Conservation (phyloP, 2,888 invertebrate species). For the Herminia tarsipennalis region DNA sequence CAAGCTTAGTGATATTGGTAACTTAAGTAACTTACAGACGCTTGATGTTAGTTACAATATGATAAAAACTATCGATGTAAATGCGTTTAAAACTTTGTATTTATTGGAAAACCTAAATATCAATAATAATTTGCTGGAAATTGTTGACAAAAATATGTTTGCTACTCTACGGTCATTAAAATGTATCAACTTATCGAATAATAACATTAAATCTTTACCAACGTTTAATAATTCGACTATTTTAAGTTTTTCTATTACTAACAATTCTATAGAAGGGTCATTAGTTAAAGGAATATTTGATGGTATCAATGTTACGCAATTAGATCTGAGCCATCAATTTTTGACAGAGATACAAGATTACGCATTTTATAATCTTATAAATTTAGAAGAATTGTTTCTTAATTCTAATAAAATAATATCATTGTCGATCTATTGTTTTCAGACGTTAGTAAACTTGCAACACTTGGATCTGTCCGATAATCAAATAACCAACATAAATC, state of each 20-base stretch:
- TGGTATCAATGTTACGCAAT: conserved; percentile 50
- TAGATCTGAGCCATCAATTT: conserved; percentile 60
- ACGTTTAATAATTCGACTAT: conserved; percentile 61
- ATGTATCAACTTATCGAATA: conserved; percentile 56
- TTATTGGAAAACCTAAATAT: conserved; percentile 50
- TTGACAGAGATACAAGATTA: conserved; percentile 57
- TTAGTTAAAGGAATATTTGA: conserved; percentile 61
- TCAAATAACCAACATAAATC: conserved; percentile 54
- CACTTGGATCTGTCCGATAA: conserved; percentile 65
- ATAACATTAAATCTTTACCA: conserved; percentile 56
- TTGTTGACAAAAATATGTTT: conserved; percentile 48
- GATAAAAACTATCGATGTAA: conserved; percentile 48
- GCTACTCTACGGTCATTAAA: conserved; percentile 35
- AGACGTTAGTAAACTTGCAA: conserved; percentile 44
- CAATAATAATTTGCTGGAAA: conserved; percentile 53
- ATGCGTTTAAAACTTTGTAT: conserved; percentile 45
- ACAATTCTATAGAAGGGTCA: conserved; percentile 57
- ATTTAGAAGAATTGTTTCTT: conserved; percentile 49
- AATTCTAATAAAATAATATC: conserved; percentile 58
- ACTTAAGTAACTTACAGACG: conserved; percentile 45
- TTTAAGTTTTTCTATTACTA: conserved; percentile 48
- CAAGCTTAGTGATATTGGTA: conserved; percentile 50
- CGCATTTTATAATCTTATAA: conserved; percentile 58
- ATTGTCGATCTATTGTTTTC: conserved; percentile 55
- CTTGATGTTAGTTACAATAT: conserved; percentile 58